These are phyloP conservation scores for silkworm (Bombyx mori) DNA, from an alignment of 1,140 invertebrate species.

Conservation along the genomic window ASM3026992v2 NC_085124.1:15187501-15188000, in stretches of 20 bases:
- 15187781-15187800: constrained; percentile 78
- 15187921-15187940: constrained; percentile 77
- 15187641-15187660: constrained; percentile 78
- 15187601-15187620: constrained; percentile 80
- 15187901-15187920: constrained; percentile 78
- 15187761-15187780: constrained; percentile 78
- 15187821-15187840: constrained; percentile 80
- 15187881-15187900: constrained; percentile 80
- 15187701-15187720: constrained; percentile 77
- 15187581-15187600: constrained; percentile 75
- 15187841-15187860: constrained; percentile 78
- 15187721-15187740: constrained; percentile 80
- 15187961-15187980: constrained; percentile 80
- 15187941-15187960: constrained; percentile 80
- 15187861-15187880: constrained; percentile 80
- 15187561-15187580: constrained; percentile 78
- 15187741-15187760: constrained; percentile 72
- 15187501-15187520: constrained; percentile 73
- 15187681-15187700: constrained; percentile 79
- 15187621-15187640: constrained; percentile 75
- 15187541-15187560: constrained; percentile 77
- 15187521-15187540: constrained; percentile 81
- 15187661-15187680: constrained; percentile 78
- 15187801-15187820: constrained; percentile 79
- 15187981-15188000: constrained; percentile 77